Evolutionary conservation across 2,113 vertebrate species (phyloP), one percentile per base, ranked within the genome.

Genomic region (Gymnogyps californianus): DNA sequence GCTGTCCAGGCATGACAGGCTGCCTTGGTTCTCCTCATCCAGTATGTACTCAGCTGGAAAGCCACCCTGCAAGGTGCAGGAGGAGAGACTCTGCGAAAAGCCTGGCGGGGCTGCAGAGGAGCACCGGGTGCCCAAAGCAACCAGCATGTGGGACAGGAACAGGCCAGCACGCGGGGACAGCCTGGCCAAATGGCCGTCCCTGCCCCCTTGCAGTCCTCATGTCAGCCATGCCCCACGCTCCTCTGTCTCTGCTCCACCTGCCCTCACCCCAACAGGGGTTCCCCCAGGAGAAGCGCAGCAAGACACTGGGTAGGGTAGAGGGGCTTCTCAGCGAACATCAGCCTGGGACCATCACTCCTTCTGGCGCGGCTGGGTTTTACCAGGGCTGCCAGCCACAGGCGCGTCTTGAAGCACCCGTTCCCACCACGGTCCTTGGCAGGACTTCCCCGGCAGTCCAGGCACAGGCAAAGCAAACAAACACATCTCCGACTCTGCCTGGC

Each of bases 1-100:
- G 97, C 96, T 98, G 85, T 99, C 99, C 38, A 99, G 98, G 90
- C 99, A 99, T 7, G 99, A 99, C 57, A 99, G 97, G 9, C 64
- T 94, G 29, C 99, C 99, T 83, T 99, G 99, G 79, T 97, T 98
- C 64, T 98, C 98, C 77, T 98, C 98, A n/a, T 99, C 99, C 96
- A 99, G 64, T 6, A 93, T 1, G 4, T 99, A 99, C 87, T 99
- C 87, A 1, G 99, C 99, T 9, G 99, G 99, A 87, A 99, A 99
- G 59, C 98, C 58, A 1, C 99, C 99, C 99, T 99, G 93, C 7
- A 65, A 71, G 29, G 34, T 16, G 32, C 12, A 76, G 79, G 59
- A 94, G 59, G 51, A 64, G 28, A 92, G 12, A 32, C 38, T 42
- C 67, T 74, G 76, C 49, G 57, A 72, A 57, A 49, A 58, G 51